Conservation (phyloP, 2,113 vertebrate species). For the Mus musculus region GRCm39 chr14:96377001-96377500, state of each 20-base stretch:
- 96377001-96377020: no score
- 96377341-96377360: background rate
- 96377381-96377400: background rate
- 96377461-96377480: background rate
- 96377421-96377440: background rate
- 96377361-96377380: rapidly evolving
- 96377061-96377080: rapidly evolving
- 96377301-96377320: background rate
- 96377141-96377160: background rate
- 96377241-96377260: background rate
- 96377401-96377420: background rate
- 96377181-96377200: background rate
- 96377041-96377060: background rate
- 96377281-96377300: background rate
- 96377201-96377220: background rate
- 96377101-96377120: background rate
- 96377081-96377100: background rate
- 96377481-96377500: background rate
- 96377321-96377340: background rate
- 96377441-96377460: background rate
- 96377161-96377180: no score
- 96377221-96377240: background rate
- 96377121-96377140: background rate
- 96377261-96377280: background rate
- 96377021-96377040: background rate